phyloP scores from a whole-genome alignment of 2,797 vertebrate species.

The Pipistrellus kuhlii region DNA sequence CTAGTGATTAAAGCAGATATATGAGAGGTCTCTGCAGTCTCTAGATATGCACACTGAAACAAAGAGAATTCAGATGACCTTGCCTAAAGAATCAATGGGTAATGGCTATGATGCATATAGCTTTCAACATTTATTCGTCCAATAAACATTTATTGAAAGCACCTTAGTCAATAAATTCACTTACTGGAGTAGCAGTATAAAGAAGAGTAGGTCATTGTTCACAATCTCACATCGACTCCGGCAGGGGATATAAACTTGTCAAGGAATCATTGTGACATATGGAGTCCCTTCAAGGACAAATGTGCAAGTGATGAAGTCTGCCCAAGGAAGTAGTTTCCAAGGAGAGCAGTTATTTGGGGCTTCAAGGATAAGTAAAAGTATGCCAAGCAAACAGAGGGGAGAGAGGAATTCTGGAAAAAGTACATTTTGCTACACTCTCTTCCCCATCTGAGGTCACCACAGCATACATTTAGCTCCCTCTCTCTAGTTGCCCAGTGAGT shows the following conservation, averaged over 20 bases:
- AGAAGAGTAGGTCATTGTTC: neutral
- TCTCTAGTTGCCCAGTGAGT: neutral
- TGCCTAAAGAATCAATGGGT: neutral
- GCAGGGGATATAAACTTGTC: neutral
- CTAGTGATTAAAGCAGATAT: neutral
- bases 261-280: neutral
- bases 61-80: neutral
- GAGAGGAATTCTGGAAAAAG: neutral
- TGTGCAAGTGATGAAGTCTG: neutral
- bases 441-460: neutral
- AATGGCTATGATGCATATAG: neutral
- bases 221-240: neutral
- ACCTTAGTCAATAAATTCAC: neutral
- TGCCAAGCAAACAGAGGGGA: neutral
- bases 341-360: neutral
- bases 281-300: conserved; percentile 19
- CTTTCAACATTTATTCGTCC: conserved; percentile 16
- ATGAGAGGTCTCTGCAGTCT: neutral
- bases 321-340: neutral
- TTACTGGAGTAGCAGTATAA: neutral
- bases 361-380: neutral
- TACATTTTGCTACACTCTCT: neutral
- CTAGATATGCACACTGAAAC: neutral
- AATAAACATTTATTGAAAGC: conserved; percentile 22
- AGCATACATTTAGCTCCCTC: neutral